phyloP scores from a whole-genome alignment of 2,888 invertebrate species.

The Rotaria sp. region DNA sequence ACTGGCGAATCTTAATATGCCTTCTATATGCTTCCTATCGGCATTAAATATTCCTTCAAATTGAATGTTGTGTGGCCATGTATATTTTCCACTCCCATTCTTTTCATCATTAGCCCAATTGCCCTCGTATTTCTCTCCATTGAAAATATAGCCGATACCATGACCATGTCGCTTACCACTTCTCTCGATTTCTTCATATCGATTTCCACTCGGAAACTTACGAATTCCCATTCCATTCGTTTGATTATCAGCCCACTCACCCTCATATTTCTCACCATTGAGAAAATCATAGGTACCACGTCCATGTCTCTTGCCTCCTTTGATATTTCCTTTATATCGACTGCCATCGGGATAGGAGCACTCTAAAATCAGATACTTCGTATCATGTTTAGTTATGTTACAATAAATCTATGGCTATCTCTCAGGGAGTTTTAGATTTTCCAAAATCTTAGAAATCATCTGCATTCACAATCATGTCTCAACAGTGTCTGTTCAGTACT shows the following conservation, averaged over 20 bases:
- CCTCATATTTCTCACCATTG: neutral
- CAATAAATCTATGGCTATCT: no score
- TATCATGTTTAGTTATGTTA: neutral
- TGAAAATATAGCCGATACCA: neutral
- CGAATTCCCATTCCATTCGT: neutral
- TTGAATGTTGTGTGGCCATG: neutral
- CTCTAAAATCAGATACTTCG: neutral
- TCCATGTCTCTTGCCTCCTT: neutral
- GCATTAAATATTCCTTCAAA: neutral
- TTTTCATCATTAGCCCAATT: neutral
- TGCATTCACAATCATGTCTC: no score
- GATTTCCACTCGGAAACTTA: neutral
- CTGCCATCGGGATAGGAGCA: neutral
- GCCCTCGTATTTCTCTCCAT: neutral
- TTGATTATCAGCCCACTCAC: neutral
- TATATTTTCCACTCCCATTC: neutral
- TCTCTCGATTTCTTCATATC: neutral
- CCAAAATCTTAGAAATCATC: no score
- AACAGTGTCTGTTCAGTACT: no score
- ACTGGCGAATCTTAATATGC: neutral
- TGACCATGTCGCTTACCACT: neutral
- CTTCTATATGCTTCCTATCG: neutral
- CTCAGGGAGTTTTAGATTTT: no score
- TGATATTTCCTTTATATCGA: neutral
- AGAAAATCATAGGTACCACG: neutral